These are phyloP conservation scores for Pseudomyrmex flavicornis DNA, from an alignment of 1,140 invertebrate species.

Conservation along the genomic window DNA sequence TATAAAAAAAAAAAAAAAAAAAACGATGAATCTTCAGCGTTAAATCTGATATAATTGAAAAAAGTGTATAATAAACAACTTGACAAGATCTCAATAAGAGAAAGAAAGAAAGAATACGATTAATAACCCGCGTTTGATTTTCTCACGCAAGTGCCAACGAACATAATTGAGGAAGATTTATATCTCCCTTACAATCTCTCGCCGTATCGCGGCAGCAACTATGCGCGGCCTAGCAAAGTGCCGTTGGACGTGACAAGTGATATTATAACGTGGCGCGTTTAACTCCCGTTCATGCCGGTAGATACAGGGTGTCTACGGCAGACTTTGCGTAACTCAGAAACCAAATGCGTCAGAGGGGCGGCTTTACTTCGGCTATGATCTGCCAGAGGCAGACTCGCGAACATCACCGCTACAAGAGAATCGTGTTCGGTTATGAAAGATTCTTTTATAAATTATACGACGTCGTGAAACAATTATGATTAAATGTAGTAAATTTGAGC, in stretches of 20 bases:
- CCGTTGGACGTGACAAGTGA: constrained; percentile 78
- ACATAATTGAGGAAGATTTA: constrained; percentile 9
- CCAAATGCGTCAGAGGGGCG: constrained; percentile 71
- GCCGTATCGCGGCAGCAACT: constrained; percentile 58
- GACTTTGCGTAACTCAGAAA: constrained; percentile 76
- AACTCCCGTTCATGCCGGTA: constrained; percentile 58
- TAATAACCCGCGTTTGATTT: not conserved
- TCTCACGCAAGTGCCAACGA: not conserved
- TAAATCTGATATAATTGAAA: too few relatives aligned
- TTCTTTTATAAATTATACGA: constrained; percentile 36
- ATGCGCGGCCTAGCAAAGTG: constrained; percentile 64
- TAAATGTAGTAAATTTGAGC: not conserved
- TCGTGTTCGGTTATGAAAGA: constrained; percentile 1
- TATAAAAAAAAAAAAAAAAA: too few relatives aligned
- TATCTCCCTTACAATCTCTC: not conserved
- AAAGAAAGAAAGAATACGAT: not conserved
- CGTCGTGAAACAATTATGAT: constrained; percentile 12
- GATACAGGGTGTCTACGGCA: constrained; percentile 73
- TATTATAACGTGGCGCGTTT: constrained; percentile 75
- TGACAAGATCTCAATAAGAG: too few relatives aligned
- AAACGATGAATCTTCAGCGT: too few relatives aligned
- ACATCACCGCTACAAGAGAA: not conserved
- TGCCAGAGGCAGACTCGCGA: constrained; percentile 66
- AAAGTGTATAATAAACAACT: too few relatives aligned
- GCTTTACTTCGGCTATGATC: constrained; percentile 62